Base-by-base conservation (phyloP, 2,113 vertebrate species). In the Notarius lentiginosus region DNA sequence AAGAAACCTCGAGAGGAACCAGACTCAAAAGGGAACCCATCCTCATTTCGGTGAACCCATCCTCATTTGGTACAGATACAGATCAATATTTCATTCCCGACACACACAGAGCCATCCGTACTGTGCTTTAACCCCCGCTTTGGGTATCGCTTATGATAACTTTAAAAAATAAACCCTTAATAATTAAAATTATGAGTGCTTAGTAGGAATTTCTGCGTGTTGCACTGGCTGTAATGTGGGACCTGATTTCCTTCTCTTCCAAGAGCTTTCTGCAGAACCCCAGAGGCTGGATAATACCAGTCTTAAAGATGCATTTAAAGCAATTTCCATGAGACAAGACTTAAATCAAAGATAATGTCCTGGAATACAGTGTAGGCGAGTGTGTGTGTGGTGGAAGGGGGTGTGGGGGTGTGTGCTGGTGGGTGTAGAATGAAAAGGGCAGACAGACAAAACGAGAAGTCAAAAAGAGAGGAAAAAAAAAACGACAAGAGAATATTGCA, bases 331-430 rank as follows among this genome's bases (percentile, higher is more conserved):
- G 20, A 75, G 20, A 20, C 22, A 30, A 72, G 72, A n/a, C 84
- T 63, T 76, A 68, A 88, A 76, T 76, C 73, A 76, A 76, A 77
- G 56, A 41, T 76, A 84, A 84, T 30, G 72, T 51, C 56, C 14
- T 11, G n/a, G 34, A 84, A 84, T 84, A 84, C 76, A 76, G 70
- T 63, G 41, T 12, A 60, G 15, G 80, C 14, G 20, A 14, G 41
- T 82, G 53, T 75, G 41, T 22, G 53, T 20, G 72, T 34, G 34
- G 34, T 41, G 41, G 41, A 41, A 41, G 41, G 41, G 27, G 65
- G 77, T 49, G 76, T 66, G n/a, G 22, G 75, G 24, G n/a, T 10
- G 47, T 76, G 76, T 79, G 17, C 17, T 41, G 41, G 41, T 41
- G 41, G 41, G 41, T 41, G 41, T 41, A 24, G 56, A 81, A 47